These are phyloP conservation scores for Oreotrochilus melanogaster DNA, from an alignment of 2,113 vertebrate genomes.

Conservation along the genomic window DNA sequence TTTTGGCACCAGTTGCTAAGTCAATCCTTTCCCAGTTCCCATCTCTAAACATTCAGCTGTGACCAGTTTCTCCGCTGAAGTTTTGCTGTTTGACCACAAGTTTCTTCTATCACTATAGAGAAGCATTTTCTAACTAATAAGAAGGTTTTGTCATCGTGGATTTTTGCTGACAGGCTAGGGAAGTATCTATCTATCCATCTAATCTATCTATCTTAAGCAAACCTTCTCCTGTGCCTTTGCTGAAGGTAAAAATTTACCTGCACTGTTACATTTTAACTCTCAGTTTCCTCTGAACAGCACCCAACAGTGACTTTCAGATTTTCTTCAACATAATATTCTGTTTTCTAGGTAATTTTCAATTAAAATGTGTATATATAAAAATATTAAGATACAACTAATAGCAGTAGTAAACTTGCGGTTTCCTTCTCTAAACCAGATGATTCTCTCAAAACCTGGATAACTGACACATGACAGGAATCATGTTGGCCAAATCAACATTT, in stretches of 20 bases:
- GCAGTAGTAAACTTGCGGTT: background rate
- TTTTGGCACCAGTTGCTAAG: background rate
- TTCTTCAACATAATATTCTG: background rate
- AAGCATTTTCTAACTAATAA: background rate
- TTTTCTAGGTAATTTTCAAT: background rate
- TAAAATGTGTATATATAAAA: background rate
- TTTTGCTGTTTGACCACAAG: background rate
- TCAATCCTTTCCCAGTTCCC: background rate
- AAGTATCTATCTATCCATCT: background rate
- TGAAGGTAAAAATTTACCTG: background rate
- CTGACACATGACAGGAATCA: background rate
- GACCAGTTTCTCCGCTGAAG: background rate
- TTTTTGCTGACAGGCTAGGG: background rate
- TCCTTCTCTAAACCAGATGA: background rate
- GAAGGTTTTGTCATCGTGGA: background rate
- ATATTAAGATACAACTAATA: background rate
- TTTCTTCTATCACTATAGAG: background rate
- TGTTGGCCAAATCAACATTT: background rate
- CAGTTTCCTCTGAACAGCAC: background rate
- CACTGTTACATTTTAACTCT: background rate
- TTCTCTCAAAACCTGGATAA: background rate
- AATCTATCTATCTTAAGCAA: too few species aligned
- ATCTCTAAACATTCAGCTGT: background rate
- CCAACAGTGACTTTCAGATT: background rate
- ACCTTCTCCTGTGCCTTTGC: background rate